Conservation (phyloP, 2,113 vertebrate species). For the Macroglossus sobrinus region DNA sequence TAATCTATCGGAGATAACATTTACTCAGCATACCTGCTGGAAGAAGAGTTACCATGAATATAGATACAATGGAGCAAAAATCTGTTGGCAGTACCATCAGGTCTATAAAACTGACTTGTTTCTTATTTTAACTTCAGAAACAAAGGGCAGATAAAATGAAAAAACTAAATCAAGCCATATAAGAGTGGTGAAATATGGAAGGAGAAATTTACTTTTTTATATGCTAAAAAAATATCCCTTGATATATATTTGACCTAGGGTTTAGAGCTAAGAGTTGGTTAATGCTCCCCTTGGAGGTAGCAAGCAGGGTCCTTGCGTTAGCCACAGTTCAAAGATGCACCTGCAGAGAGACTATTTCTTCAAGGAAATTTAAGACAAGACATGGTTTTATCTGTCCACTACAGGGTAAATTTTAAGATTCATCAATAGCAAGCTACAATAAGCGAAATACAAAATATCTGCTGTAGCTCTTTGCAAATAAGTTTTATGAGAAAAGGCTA, state of each 20-base stretch:
- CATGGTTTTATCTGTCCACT: not conserved
- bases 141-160: constrained; percentile 12
- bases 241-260: not conserved
- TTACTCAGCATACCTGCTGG: not conserved
- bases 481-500: not conserved
- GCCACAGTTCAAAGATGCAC: not conserved
- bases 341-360: not conserved
- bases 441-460: constrained; percentile 23
- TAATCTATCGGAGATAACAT: constrained; percentile 12
- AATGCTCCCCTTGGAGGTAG: not conserved
- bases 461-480: constrained; percentile 6
- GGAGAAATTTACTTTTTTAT: not conserved
- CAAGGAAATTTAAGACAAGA: not conserved
- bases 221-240: not conserved
- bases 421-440: not conserved
- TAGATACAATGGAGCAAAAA: not conserved
- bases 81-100: not conserved
- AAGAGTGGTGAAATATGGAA: not conserved
- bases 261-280: not conserved
- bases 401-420: not conserved
- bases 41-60: not conserved
- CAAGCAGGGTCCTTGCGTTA: not conserved
- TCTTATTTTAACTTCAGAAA: constrained; percentile 44
- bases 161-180: not conserved
- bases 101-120: not conserved